Conservation (phyloP, 2,888 invertebrate species). For the Cosmopolites sordidus region DNA sequence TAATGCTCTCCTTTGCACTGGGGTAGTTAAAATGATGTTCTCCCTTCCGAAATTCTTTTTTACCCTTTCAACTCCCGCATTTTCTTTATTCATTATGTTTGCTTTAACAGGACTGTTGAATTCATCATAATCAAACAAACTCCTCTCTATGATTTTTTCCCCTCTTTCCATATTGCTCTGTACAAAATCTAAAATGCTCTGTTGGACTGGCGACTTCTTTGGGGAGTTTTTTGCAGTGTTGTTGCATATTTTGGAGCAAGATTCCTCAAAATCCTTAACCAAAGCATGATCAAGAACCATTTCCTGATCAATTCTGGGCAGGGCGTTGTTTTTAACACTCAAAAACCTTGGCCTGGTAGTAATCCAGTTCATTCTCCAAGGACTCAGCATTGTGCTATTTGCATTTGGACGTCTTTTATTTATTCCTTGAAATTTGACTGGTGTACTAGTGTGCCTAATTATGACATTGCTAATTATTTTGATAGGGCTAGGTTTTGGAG, state of each 20-base stretch:
- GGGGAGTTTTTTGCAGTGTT: background rate
- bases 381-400: constrained; percentile 7
- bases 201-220: constrained; percentile 7
- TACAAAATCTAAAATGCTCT: constrained; percentile 19
- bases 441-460: background rate
- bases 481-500: background rate
- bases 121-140: constrained; percentile 22
- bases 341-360: constrained; percentile 12
- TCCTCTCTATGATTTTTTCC: constrained; percentile 4
- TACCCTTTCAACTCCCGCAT: background rate
- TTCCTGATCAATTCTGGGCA: constrained; percentile 23
- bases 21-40: constrained; percentile 8
- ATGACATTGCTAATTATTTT: constrained; percentile 13
- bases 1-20: constrained; percentile 6
- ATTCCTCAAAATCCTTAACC: constrained; percentile 13
- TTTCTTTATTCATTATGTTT: background rate
- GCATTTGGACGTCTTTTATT: constrained; percentile 12
- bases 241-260: background rate
- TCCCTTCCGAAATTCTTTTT: background rate
- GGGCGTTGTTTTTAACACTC: constrained; percentile 18
- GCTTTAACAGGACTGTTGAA: constrained; percentile 17
- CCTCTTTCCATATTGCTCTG: constrained; percentile 14
- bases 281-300: constrained; percentile 18
- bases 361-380: constrained; percentile 16
- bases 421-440: constrained; percentile 14